Percentiles rank a stretch among this genome's conserved stretches.
phyloP scores from a whole-genome alignment of 2,888 invertebrate species.

The Poecilobothrus nobilitatus region DNA sequence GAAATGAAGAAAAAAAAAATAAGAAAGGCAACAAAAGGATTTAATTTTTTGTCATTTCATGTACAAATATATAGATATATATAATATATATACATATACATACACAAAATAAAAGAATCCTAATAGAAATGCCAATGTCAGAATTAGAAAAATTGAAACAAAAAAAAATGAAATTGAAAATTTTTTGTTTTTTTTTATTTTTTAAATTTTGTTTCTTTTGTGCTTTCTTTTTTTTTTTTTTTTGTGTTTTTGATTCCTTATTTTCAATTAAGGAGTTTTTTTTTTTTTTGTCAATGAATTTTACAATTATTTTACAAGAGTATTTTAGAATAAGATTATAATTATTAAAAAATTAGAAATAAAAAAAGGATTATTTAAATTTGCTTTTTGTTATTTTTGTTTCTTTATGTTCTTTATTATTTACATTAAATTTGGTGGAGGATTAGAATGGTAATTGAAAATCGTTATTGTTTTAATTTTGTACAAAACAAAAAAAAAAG shows the following conservation, averaged over 20 bases:
- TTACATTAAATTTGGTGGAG: too few relatives aligned
- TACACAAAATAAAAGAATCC: background rate
- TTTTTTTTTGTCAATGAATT: background rate
- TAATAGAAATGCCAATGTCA: slow-evolving; percentile 1
- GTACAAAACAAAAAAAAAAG: too few relatives aligned
- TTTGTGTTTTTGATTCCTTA: too few relatives aligned
- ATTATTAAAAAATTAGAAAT: background rate
- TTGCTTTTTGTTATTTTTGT: too few relatives aligned
- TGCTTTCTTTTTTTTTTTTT: too few relatives aligned
- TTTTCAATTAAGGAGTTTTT: background rate
- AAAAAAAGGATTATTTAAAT: background rate
- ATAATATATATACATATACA: background rate
- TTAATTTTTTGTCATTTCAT: background rate
- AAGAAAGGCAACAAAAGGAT: background rate
- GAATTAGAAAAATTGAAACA: background rate
- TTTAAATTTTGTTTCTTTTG: too few relatives aligned
- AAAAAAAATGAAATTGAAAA: background rate
- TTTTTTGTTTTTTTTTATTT: too few relatives aligned
- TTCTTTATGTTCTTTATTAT: too few relatives aligned
- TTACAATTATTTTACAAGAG: background rate
- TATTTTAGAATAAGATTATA: background rate
- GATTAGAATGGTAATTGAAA: too few relatives aligned
- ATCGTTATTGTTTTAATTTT: too few relatives aligned
- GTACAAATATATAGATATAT: background rate
- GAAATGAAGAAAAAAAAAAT: too few relatives aligned